Conservation (phyloP, 2,797 vertebrate species). For the Danio choprae region DNA sequence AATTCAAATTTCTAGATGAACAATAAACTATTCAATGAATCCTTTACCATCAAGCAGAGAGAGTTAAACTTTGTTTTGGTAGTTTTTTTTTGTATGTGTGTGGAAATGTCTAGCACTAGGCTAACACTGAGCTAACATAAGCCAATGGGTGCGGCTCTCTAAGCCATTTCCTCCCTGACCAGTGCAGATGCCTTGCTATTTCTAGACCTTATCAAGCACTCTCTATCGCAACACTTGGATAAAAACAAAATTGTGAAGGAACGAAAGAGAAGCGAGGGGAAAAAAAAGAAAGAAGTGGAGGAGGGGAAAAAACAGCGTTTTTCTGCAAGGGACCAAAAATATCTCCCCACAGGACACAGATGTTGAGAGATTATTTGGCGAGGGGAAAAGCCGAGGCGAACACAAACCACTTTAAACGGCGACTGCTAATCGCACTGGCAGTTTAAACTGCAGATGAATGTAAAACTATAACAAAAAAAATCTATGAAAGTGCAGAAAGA, state of each 20-base stretch:
- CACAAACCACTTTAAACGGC: constrained; percentile 37
- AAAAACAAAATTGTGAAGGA: neutral
- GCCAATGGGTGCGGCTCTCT: constrained; percentile 39
- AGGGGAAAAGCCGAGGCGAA: constrained; percentile 9
- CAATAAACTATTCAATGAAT: neutral
- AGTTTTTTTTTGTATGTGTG: neutral
- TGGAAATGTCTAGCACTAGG: constrained; percentile 16
- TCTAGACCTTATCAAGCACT: constrained; percentile 38
- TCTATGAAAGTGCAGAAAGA: neutral
- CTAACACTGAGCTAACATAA: constrained; percentile 33
- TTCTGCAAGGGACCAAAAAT: constrained; percentile 40
- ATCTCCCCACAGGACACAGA: constrained; percentile 47
- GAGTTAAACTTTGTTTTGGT: neutral
- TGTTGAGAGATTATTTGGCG: constrained; percentile 28
- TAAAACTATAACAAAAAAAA: neutral
- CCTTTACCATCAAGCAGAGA: neutral
- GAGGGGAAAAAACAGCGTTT: constrained; percentile 9
- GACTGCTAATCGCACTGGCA: constrained; percentile 18
- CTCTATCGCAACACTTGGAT: constrained; percentile 21
- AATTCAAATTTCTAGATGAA: neutral
- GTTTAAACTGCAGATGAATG: constrained; percentile 23
- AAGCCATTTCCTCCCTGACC: constrained; percentile 46
- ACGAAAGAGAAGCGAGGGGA: neutral
- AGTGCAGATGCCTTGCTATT: constrained; percentile 40
- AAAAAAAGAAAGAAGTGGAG: neutral